These are phyloP conservation scores for Cirrhinus molitorella DNA, from an alignment of 2,797 vertebrate genomes.

Conservation along the genomic window DNA sequence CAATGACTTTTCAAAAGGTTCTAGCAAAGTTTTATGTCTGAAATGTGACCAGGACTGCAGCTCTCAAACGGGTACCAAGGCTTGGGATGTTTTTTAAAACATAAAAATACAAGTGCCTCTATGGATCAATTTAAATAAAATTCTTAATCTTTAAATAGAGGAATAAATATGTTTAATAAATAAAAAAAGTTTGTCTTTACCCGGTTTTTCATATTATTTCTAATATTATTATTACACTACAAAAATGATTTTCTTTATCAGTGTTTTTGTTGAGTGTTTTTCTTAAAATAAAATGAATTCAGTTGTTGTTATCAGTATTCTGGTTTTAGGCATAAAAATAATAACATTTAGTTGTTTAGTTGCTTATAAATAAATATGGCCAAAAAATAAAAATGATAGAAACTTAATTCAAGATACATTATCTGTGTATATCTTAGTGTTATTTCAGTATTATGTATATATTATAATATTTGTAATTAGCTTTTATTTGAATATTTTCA, in stretches of 20 bases:
- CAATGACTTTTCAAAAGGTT: neutral
- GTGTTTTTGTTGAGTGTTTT: neutral
- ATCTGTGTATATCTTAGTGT: too few species aligned
- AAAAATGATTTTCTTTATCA: neutral
- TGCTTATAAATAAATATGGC: too few species aligned
- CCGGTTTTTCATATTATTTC: accelerated
- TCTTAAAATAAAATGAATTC: neutral
- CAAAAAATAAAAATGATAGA: too few species aligned
- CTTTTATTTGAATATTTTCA: too few species aligned
- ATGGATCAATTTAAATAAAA: neutral
- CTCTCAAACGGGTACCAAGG: neutral
- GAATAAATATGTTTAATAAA: neutral
- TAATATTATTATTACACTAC: neutral
- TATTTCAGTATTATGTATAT: too few species aligned
- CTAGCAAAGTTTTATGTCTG: neutral
- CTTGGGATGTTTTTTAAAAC: neutral
- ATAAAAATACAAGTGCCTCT: neutral
- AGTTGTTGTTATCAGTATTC: neutral
- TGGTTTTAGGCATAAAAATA: neutral
- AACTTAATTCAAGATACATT: too few species aligned
- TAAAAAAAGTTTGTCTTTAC: neutral
- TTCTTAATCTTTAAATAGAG: neutral
- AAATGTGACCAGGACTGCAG: neutral
- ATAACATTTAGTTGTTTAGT: neutral
- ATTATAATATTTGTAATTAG: too few species aligned